Evolutionary conservation across 1,140 invertebrate genomes (phyloP), one percentile per base, ranked within the genome.

Genomic region (Saccostrea echinata): DNA sequence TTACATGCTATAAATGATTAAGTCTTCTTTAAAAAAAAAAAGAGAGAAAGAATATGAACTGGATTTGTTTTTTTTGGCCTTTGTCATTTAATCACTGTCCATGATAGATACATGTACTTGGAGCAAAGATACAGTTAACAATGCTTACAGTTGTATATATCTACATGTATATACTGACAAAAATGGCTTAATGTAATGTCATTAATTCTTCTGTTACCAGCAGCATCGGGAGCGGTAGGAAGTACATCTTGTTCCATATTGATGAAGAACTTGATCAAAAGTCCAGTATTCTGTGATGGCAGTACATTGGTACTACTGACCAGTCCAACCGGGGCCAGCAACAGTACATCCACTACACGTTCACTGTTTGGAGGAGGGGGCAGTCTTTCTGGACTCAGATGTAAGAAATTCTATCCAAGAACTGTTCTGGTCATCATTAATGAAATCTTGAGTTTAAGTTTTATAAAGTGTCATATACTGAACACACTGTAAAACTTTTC

Each of bases 271-370:
- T 85, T 95, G 87, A 61, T 93, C 0, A 92, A 91, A 33, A 92
- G 93, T n/a, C 94, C 94, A 6, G 84, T 94, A 3, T 94, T 92
- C 86, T 93, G 92, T 87, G 94, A 94, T 91, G 94, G 94, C 9
- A 94, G 84, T 83, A 92, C 91, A 55, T 55, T 95, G 1, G 92
- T 94, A 1, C 61, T 94, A 64, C 90, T 95, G 35, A 92, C 91
- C 1, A 86, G 93, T 9, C 85, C 91, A 24, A 90, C 93, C 53
- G 92, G 93, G 27, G 89, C 87, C n/a, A 86, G 87, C 11, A 88
- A 85, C 30, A 90, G 87, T 30, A 93, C 89, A 33, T 82, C 88
- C 53, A 87, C 93, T 12, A 90, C 93, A 1, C 80, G 94, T 0
- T 94, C 93, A 1, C 91, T 94, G 76, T 95, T 95, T 93, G 94